Evolutionary conservation across 2,797 vertebrate genomes (phyloP), one percentile per base, ranked within the genome.

Genomic region (Cetoscarus ocellatus): DNA sequence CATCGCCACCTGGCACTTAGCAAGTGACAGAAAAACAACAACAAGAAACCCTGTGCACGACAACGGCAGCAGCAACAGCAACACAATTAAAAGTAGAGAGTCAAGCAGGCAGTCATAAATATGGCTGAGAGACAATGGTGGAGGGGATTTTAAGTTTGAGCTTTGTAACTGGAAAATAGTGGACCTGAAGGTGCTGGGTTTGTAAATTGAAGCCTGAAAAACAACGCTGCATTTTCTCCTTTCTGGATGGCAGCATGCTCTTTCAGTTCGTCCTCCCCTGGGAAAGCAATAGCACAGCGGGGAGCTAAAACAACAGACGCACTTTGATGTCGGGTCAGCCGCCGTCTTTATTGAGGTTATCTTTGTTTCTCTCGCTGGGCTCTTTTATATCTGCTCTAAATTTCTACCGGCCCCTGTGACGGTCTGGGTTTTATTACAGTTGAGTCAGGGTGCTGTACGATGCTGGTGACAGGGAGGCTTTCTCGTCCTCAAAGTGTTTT

Each of bases 1-100:
- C 78, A 89, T 61, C 73, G 70, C 83, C 88, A 92, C 90, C 87
- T 92, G 87, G 89, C 86, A 88, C 79, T 87, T 82, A 89, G 83
- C 63, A 61, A 72, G 67, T 67, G 75, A 85, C 67, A 73, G 70
- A 76, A 73, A 84, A 80, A 86, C 75, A 89, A 82, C 71, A 84
- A 84, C 67, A 61, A 70, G 13, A 70, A 80, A 70, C 48, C 56
- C 57, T 58, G 71, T 59, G 57, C 61, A 75, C 27, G 61, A 61
- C 72, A 64, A 70, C 61, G 19, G 45, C 58, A 62, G 55, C 34
- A 38, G 34, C 50, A 42, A 48, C 66, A 50, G 36, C 27, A 52
- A 17, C 19, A 73, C 64, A 87, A 73, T 83, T 74, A 81, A 74
- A 76, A 65, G 42, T 61, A 63, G 7, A 61, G 17, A 35, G 52